Conservation (phyloP, 2,113 vertebrate genomes). For the Papio anubis region DNA sequence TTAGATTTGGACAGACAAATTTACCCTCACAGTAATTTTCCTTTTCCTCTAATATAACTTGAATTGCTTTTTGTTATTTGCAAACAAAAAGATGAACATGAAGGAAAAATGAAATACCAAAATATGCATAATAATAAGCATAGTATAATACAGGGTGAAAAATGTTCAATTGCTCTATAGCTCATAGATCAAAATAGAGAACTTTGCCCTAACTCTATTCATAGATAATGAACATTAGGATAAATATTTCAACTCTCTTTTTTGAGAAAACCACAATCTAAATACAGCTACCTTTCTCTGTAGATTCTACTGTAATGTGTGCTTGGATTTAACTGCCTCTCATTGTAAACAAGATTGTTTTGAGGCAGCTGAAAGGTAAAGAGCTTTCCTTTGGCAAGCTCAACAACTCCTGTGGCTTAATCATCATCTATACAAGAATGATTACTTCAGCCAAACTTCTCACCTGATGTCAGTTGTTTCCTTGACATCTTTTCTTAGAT, state of each 20-base stretch:
- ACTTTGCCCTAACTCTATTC: neutral
- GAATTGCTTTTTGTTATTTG: neutral
- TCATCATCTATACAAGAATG: neutral
- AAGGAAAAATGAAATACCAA: neutral
- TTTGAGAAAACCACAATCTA: neutral
- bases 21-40: neutral
- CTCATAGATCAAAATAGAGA: neutral
- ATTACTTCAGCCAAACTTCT: neutral
- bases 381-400: neutral
- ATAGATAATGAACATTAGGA: neutral
- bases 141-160: neutral
- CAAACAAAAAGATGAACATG: neutral
- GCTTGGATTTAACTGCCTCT: neutral
- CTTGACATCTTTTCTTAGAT: neutral
- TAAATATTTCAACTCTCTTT: neutral
- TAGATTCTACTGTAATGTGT: neutral
- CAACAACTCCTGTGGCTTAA: neutral
- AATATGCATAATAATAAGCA: neutral
- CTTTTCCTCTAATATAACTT: neutral
- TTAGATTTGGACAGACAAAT: neutral
- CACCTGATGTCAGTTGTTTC: neutral
- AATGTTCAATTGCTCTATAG: neutral
- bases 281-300: neutral
- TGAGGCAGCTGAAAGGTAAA: neutral
- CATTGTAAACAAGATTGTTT: neutral